Percentiles rank a stretch among this genome's conserved stretches.
Evolutionary conservation across 1,140 invertebrate species (phyloP).

Genomic region (Parasteatoda tepidariorum): DNA sequence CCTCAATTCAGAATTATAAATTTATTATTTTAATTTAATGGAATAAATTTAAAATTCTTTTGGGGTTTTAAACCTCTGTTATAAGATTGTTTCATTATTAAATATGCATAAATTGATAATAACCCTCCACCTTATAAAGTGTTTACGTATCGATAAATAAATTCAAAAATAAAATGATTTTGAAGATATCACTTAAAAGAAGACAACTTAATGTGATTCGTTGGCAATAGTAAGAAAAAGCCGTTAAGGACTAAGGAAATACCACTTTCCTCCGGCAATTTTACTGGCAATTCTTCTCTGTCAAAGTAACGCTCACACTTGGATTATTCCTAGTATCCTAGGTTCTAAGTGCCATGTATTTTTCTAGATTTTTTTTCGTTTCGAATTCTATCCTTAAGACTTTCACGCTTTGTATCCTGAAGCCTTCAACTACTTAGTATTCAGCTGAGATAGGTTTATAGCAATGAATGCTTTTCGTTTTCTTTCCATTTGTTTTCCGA

Average conservation of each 20-base stretch:
- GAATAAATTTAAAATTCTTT: too few relatives aligned
- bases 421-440: constrained; percentile 24
- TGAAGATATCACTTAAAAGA: too few relatives aligned
- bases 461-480: constrained; percentile 15
- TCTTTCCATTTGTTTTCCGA: background rate
- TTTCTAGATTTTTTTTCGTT: background rate
- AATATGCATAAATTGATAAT: too few relatives aligned
- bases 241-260: constrained; percentile 29
- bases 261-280: constrained; percentile 35
- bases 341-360: background rate
- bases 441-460: constrained; percentile 7
- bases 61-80: too few relatives aligned
- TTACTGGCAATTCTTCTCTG: constrained; percentile 44
- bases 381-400: background rate
- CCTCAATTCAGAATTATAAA: too few relatives aligned
- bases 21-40: too few relatives aligned
- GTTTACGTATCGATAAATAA: too few relatives aligned
- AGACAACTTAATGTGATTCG: constrained; percentile 38
- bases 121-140: too few relatives aligned
- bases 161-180: too few relatives aligned
- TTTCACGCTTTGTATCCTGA: background rate
- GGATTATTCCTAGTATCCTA: constrained; percentile 3
- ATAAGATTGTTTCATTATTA: too few relatives aligned
- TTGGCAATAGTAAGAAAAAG: constrained; percentile 1
- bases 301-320: constrained; percentile 30